Evolutionary conservation across 2,797 vertebrate genomes (phyloP).

Genomic region (Pelobates cultripes): DNA sequence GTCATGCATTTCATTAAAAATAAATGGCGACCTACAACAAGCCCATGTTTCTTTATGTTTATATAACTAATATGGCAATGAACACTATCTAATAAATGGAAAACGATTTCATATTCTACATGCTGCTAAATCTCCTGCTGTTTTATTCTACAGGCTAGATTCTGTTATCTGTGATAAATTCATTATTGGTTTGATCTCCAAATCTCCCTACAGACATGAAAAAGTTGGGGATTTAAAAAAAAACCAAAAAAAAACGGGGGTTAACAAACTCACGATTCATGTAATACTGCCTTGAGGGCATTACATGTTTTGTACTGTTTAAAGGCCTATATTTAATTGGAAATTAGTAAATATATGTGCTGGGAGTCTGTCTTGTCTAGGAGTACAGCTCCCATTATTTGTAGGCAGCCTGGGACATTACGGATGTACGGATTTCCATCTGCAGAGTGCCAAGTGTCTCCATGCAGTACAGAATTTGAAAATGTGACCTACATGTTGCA

Average conservation of each 20-base stretch:
- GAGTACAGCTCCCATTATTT: too few species aligned
- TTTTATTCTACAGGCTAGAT: neutral
- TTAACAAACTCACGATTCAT: neutral
- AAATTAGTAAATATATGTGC: too few species aligned
- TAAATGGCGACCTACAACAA: neutral
- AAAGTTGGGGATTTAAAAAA: neutral
- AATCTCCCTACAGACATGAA: neutral
- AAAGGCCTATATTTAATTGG: too few species aligned
- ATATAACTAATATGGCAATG: neutral
- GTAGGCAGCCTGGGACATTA: too few species aligned
- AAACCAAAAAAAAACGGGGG: neutral
- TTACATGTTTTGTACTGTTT: neutral
- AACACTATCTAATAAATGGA: neutral
- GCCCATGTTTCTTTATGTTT: neutral
- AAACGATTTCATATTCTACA: neutral
- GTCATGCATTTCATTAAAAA: neutral
- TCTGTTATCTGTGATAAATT: neutral
- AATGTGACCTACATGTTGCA: too few species aligned
- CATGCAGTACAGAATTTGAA: too few species aligned
- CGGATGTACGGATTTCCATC: too few species aligned
- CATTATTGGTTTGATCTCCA: slow-evolving; percentile 3
- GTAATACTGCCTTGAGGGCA: neutral
- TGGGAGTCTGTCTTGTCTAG: too few species aligned
- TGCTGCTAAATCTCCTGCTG: neutral
- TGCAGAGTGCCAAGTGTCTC: too few species aligned